These are phyloP conservation scores for Pedicia rivosa DNA, from an alignment of 2,888 invertebrate genomes.

Conservation along the genomic window DNA sequence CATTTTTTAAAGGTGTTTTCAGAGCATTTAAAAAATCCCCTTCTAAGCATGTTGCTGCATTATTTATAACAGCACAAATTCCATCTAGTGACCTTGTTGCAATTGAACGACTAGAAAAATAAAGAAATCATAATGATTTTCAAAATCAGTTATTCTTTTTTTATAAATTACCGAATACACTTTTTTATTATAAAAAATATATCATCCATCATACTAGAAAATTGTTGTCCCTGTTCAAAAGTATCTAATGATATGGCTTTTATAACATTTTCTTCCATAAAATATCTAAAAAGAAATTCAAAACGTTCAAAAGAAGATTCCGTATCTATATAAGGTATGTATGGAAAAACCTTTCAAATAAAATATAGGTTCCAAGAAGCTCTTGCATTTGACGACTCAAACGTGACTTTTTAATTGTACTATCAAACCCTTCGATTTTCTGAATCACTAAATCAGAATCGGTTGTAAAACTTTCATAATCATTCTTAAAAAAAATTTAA, in stretches of 20 bases:
- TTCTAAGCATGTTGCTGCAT: slow-evolving; percentile 75
- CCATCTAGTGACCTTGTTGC: slow-evolving; percentile 87
- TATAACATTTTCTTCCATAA: slow-evolving; percentile 84
- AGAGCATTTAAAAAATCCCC: slow-evolving; percentile 63
- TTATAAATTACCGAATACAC: slow-evolving; percentile 54
- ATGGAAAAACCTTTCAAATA: slow-evolving; percentile 58
- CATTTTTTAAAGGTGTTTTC: slow-evolving; percentile 49
- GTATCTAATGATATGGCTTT: slow-evolving; percentile 77
- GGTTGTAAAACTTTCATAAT: slow-evolving; percentile 42
- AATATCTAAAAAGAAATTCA: slow-evolving; percentile 54
- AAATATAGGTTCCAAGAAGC: slow-evolving; percentile 71
- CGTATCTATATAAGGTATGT: background rate
- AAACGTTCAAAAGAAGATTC: background rate
- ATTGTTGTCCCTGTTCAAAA: slow-evolving; percentile 52
- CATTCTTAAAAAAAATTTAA: slow-evolving; percentile 35
- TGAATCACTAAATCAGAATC: slow-evolving; percentile 33
- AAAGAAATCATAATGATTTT: no score
- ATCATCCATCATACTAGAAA: slow-evolving; percentile 92
- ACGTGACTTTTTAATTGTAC: slow-evolving; percentile 52
- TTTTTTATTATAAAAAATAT: slow-evolving; percentile 94
- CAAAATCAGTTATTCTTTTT: slow-evolving; percentile 1
- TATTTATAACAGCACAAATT: slow-evolving; percentile 91
- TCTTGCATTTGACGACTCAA: slow-evolving; percentile 66
- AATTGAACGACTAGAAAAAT: slow-evolving; percentile 70
- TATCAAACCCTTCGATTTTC: slow-evolving; percentile 39